Evolutionary conservation across 2,797 vertebrate genomes (phyloP).

Genomic region (Epinephelus awoara): DNA sequence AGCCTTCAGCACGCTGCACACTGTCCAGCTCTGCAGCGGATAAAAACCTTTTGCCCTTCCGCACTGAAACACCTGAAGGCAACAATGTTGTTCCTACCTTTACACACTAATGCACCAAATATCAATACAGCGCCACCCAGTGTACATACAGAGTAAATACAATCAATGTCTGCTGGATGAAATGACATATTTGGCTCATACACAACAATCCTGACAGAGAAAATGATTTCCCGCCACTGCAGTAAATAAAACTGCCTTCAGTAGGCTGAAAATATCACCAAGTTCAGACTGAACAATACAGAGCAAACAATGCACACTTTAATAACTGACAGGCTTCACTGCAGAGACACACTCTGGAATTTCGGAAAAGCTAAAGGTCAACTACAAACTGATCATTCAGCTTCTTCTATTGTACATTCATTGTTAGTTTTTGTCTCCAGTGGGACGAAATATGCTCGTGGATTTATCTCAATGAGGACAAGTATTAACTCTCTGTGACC

Average conservation of each 20-base stretch:
- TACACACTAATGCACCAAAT: too few species aligned
- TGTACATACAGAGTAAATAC: too few species aligned
- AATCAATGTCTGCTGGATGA: too few species aligned
- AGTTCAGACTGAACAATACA: neutral
- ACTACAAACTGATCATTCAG: conserved; percentile 37
- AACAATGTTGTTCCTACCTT: too few species aligned
- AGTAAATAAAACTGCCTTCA: conserved; percentile 11
- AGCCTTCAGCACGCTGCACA: too few species aligned
- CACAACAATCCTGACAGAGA: neutral
- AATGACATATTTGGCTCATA: too few species aligned
- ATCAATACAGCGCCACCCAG: too few species aligned
- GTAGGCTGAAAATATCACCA: neutral
- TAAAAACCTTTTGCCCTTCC: too few species aligned
- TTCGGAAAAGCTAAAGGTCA: conserved; percentile 24
- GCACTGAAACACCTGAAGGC: too few species aligned
- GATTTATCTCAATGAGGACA: conserved; percentile 22
- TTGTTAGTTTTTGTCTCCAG: conserved; percentile 9
- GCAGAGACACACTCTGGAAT: conserved; percentile 1
- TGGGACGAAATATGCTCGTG: conserved; percentile 20
- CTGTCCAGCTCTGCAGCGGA: too few species aligned
- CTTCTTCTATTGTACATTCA: conserved; percentile 27
- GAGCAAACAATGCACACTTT: neutral
- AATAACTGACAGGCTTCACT: neutral
- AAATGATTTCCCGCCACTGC: neutral
- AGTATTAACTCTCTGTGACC: neutral